Conservation (phyloP, 2,888 invertebrate species). For the Antheraea assamensis region DNA sequence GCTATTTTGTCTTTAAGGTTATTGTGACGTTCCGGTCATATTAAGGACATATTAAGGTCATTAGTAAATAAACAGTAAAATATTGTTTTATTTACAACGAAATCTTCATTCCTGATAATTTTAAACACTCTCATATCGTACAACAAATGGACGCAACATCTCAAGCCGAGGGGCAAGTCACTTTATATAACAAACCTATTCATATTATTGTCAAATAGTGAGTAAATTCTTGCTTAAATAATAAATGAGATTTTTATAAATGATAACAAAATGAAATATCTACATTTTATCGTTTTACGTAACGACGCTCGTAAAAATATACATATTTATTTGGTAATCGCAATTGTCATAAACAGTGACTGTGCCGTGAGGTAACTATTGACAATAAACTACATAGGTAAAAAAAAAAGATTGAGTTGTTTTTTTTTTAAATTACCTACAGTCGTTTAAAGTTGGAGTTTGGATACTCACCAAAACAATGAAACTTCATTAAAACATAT, state of each 20-base stretch:
- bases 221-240: slow-evolving; percentile 22
- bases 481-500: too few relatives aligned
- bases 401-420: too few relatives aligned
- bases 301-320: neutral
- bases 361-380: neutral
- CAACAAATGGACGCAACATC: slow-evolving; percentile 22
- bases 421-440: too few relatives aligned
- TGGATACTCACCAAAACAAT: too few relatives aligned
- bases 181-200: slow-evolving; percentile 17
- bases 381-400: too few relatives aligned
- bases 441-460: too few relatives aligned
- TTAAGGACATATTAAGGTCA: too few relatives aligned
- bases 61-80: neutral
- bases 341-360: neutral
- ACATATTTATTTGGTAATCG: neutral
- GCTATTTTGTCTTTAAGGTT: neutral
- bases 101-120: neutral
- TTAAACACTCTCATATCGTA: neutral
- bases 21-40: neutral
- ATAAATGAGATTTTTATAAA: neutral
- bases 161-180: slow-evolving; percentile 31
- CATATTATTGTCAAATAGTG: slow-evolving; percentile 30
- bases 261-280: neutral
- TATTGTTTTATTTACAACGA: neutral
- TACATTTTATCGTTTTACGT: neutral